phyloP scores from a whole-genome alignment of 2,113 vertebrate species.

The Condylura cristata region DNA sequence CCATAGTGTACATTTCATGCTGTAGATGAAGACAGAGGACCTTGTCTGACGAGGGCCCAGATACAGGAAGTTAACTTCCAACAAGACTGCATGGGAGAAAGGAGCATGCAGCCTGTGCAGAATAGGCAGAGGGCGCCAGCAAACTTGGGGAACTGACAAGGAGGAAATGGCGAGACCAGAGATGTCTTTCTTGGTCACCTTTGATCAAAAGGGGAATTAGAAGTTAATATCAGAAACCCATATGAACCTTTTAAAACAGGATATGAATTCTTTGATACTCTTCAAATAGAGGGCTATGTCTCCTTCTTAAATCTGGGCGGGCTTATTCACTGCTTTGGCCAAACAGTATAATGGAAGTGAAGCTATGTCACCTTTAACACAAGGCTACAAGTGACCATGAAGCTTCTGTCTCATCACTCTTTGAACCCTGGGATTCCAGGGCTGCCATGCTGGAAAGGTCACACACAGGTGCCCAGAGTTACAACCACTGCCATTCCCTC shows the following conservation, averaged over 20 bases:
- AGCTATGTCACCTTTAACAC: background rate
- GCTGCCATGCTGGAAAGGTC: background rate
- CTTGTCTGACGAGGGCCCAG: background rate
- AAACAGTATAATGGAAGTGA: background rate
- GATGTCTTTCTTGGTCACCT: background rate
- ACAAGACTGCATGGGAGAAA: no score
- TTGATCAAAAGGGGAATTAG: background rate
- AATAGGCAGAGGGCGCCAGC: background rate
- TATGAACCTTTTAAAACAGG: background rate
- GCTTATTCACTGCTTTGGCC: background rate
- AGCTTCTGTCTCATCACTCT: background rate
- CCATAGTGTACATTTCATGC: background rate
- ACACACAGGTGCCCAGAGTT: background rate
- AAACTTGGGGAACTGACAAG: background rate
- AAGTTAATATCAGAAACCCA: constrained; percentile 6
- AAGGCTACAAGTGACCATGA: background rate
- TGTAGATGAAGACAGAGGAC: background rate
- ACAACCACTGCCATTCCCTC: background rate
- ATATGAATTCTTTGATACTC: background rate
- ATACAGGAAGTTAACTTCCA: background rate
- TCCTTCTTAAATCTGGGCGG: background rate
- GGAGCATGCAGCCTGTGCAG: background rate
- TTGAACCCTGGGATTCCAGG: background rate
- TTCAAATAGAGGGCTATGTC: background rate
- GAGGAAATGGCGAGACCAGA: background rate